phyloP scores from a whole-genome alignment of 2,113 vertebrate species.

The Neotoma lepida region DNA sequence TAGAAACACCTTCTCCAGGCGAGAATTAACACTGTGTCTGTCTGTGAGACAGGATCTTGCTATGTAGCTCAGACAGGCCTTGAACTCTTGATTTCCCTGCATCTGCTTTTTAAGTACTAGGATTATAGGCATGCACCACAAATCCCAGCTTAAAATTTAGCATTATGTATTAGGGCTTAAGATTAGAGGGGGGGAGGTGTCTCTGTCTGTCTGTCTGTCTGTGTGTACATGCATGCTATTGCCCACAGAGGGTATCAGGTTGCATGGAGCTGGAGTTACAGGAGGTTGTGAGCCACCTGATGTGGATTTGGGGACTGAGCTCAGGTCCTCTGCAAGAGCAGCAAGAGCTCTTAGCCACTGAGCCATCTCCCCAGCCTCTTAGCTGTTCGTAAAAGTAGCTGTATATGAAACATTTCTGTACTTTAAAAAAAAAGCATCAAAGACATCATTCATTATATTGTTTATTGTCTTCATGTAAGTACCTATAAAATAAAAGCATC shows the following conservation, averaged over 20 bases:
- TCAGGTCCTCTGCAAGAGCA: background rate
- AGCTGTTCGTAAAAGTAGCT: background rate
- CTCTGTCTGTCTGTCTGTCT: background rate
- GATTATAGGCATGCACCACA: background rate
- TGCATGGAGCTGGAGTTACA: background rate
- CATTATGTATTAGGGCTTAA: background rate
- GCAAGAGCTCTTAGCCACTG: background rate
- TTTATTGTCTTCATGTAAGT: constrained; percentile 1
- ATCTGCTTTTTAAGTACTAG: background rate
- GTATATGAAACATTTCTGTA: background rate
- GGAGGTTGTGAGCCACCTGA: background rate
- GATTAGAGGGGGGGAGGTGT: background rate
- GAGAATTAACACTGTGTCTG: background rate
- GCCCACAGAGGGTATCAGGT: background rate
- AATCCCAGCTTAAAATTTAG: background rate
- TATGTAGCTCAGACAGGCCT: background rate
- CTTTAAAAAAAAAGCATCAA: background rate
- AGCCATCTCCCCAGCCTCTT: background rate
- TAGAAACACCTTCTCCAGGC: background rate
- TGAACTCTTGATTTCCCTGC: background rate
- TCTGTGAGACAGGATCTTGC: background rate
- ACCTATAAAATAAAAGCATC: background rate
- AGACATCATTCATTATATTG: background rate
- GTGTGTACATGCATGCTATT: background rate
- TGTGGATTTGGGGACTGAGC: background rate